Base-by-base conservation (phyloP, 92 coral and sea anemone genomes). In the Zoanthus sansibaricus region DNA sequence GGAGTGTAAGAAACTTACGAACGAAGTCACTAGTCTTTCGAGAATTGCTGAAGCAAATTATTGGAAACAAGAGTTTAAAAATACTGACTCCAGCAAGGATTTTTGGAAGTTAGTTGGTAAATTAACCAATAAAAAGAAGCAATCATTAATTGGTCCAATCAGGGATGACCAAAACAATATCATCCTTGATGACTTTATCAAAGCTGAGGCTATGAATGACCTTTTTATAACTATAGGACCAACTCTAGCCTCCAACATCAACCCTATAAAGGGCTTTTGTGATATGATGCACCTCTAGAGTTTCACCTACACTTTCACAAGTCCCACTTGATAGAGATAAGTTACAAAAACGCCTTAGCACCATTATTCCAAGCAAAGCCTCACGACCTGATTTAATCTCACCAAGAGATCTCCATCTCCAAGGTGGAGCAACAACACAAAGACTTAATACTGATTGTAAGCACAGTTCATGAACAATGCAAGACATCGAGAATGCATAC, bases 41-140 rank as follows among this genome's bases (percentile, higher is more conserved):
- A 87, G 90, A 84, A 64, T 49, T 58, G 91, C 91, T 9, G 94
- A 87, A 72, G 87, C 91, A 6, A 75, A 82, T 25, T 91, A 91
- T 75, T 87, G 93, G 91, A 72, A 42, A 74, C 20, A 76, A 17
- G 75, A 88, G 78, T 91, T 91, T 18, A 12, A 31, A 9, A 88
- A 87, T 37, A 42, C 80, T 48, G 78, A 76, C 59, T 37, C 67
- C 85, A 77, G 87, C 37, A 88, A 84, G 73, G 91, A 91, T 17
- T 88, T 91, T 51, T 91, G 91, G 91, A 72, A 73, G 69, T 74
- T 88, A 49, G 89, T 91, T 17, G 78, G 78, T 37, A 91, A 55
- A 86, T 52, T 84, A 17, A 78, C 86, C 17, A 76, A 83, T 64
- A 88, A 88, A 77, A 85, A 79, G 75, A 88, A 91, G 42, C 49